These are phyloP conservation scores for Eugnorisma glareosa DNA, from an alignment of 2,888 invertebrate species.

Conservation along the genomic window DNA sequence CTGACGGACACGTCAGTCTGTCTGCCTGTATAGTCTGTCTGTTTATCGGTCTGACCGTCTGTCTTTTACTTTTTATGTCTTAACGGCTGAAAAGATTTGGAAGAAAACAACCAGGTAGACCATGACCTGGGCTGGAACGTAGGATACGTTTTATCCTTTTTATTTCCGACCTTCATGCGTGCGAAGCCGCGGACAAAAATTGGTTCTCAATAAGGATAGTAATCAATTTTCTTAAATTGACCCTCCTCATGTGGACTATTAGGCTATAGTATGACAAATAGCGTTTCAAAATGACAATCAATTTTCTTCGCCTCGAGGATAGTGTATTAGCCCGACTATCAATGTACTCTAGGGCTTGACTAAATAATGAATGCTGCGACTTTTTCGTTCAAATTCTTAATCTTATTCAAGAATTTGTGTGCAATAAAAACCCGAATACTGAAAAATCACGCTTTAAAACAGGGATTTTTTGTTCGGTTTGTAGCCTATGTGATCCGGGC, in stretches of 20 bases:
- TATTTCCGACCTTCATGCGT: background rate
- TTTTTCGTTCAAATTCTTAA: background rate
- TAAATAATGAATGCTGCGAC: background rate
- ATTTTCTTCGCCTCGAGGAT: slow-evolving; percentile 7
- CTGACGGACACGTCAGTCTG: too few species aligned
- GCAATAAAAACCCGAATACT: too few species aligned
- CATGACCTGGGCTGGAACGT: background rate
- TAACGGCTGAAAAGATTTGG: background rate
- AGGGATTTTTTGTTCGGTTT: too few species aligned
- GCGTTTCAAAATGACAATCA: slow-evolving; percentile 19
- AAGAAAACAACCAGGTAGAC: background rate
- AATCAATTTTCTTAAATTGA: slow-evolving; percentile 19
- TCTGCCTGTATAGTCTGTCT: too few species aligned
- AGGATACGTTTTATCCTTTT: background rate
- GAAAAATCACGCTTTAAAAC: too few species aligned
- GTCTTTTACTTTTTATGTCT: too few species aligned
- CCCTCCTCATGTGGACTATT: slow-evolving; percentile 5
- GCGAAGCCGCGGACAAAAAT: background rate
- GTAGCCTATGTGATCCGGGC: too few species aligned
- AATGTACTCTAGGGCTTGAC: background rate
- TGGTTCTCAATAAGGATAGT: slow-evolving; percentile 14
- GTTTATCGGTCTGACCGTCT: too few species aligned
- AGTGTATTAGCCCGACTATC: background rate
- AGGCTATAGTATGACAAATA: slow-evolving; percentile 26
- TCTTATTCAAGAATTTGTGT: too few species aligned